phyloP scores from a whole-genome alignment of 1,140 invertebrate genomes.

The Drosophila bifasciata region DNA sequence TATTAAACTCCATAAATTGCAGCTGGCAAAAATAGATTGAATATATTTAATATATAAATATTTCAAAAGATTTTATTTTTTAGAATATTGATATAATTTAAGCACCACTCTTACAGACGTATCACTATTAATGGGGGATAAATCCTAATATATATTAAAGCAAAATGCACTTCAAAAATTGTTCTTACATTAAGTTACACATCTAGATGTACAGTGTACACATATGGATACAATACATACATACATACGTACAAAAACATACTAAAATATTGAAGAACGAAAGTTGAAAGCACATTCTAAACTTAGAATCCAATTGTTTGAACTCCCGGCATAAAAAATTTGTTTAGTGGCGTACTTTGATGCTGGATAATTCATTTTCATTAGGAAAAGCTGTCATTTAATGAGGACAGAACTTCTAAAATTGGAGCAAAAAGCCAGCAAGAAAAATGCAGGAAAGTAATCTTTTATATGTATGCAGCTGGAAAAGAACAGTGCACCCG shows the following conservation, averaged over 20 bases:
- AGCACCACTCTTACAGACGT: too few species aligned
- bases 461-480: too few species aligned
- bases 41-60: too few species aligned
- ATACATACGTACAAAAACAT: conserved; percentile 8
- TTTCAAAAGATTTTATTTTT: too few species aligned
- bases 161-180: too few species aligned
- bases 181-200: too few species aligned
- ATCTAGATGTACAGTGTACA: not conserved
- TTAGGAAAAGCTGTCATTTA: conserved; percentile 44
- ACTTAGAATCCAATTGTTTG: conserved; percentile 42
- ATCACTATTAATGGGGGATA: not conserved
- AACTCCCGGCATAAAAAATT: conserved; percentile 36
- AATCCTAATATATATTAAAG: not conserved
- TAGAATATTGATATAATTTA: too few species aligned
- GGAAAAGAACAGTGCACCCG: too few species aligned
- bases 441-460: conserved; percentile 16
- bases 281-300: conserved; percentile 37
- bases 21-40: too few species aligned
- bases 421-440: conserved; percentile 19
- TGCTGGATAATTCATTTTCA: conserved; percentile 51
- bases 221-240: not conserved
- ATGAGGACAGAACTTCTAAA: conserved; percentile 29
- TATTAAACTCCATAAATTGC: not conserved
- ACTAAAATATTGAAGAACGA: conserved; percentile 21
- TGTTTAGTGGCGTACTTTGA: conserved; percentile 35